Evolutionary conservation across 1,140 invertebrate species (phyloP), one percentile per base, ranked within the genome.

Genomic region (Chironomus striatipennis): DNA sequence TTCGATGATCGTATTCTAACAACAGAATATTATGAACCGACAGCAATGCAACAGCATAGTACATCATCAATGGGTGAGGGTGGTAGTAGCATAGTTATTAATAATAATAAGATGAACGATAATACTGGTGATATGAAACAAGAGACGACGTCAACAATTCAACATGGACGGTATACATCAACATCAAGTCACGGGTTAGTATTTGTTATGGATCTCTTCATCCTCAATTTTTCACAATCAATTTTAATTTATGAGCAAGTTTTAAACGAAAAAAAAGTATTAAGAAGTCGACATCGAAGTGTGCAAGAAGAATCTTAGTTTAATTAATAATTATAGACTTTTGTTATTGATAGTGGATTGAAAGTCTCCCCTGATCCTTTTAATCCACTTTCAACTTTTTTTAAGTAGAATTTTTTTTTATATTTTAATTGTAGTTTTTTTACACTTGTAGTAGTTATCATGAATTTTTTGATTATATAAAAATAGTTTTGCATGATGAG

Each of bases 21-120:
- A 81, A 96, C 94, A 77, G 92, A 95, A 81, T 97, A 97, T 86
- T 95, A 96, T 86, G 94, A 96, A 83, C 94, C 94, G 77, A 87
- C 88, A 76, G 88, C 90, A 79, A 89, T 89, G 82, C 88, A 80
- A 79, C 88, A 80, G 79, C 84, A 79, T 73, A n/a, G 17, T 42
- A 18, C 65, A 10, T 8, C 64, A 67, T 6, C 47, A 57, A 34
- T 34, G 24, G 24, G 79, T 79, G 18, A 57, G 76, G 76, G 82
- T 84, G 79, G 79, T 83, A 78, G 81, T 73, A 43, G 34, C 42
- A 73, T 43, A 70, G 65, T 70, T 15, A 70, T 20, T 18, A 70
- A 70, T 70, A 67, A 20, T 67, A 70, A 70, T 18, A 20, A 18
- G 65, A 70, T 20, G 17, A 21, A 12, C 17, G 65, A 70, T 18